These are phyloP conservation scores for Pseudolaguvia tuberculata DNA, from an alignment of 2,113 vertebrate genomes.

Conservation along the genomic window DNA sequence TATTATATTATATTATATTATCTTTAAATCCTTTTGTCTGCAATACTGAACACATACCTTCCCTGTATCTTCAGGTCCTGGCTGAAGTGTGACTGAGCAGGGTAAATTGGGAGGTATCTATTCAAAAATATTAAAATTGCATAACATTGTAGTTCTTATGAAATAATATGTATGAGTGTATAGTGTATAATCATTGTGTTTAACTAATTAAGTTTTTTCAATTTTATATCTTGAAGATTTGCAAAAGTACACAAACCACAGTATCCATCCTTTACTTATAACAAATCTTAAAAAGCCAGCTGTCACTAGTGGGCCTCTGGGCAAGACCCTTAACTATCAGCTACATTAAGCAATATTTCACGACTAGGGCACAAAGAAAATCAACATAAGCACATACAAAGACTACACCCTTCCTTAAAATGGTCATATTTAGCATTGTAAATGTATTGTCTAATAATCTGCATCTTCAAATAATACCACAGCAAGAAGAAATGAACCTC, in stretches of 20 bases:
- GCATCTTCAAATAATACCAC: background rate
- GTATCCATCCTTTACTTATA: too few species aligned
- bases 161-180: constrained; percentile 16
- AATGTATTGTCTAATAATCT: background rate
- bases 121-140: constrained; percentile 8
- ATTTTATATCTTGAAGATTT: too few species aligned
- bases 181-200: too few species aligned
- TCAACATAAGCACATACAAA: background rate
- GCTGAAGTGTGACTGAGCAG: constrained; percentile 91
- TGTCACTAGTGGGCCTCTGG: too few species aligned
- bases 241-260: too few species aligned
- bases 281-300: too few species aligned
- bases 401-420: background rate
- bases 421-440: background rate
- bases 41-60: constrained; percentile 70
- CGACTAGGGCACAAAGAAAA: too few species aligned
- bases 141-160: constrained; percentile 1
- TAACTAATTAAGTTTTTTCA: too few species aligned
- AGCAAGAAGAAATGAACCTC: constrained; percentile 64
- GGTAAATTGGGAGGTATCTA: constrained; percentile 92
- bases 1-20: too few species aligned
- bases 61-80: constrained; percentile 89
- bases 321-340: background rate
- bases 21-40: too few species aligned
- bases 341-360: too few species aligned